These are phyloP conservation scores for Pseudomyrmex flavicornis DNA, from an alignment of 1,140 invertebrate genomes.

Conservation along the genomic window DNA sequence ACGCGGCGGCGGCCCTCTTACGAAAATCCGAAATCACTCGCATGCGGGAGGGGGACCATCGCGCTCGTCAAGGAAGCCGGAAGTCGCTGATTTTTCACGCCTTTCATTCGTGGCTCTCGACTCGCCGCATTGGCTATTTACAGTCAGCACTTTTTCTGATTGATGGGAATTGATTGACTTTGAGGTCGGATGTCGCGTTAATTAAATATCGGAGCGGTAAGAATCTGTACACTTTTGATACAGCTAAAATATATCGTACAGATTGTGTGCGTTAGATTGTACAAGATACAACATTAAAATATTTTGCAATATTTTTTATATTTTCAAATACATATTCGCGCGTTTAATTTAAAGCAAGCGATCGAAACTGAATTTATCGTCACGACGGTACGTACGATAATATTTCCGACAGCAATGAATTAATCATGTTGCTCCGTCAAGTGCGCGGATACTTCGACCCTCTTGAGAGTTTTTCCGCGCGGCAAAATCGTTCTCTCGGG, in stretches of 20 bases:
- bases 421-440: constrained; percentile 60
- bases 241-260: background rate
- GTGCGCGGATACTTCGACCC: constrained; percentile 25
- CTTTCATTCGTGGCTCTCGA: constrained; percentile 47
- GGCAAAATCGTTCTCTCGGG: constrained; percentile 20
- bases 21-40: constrained; percentile 59
- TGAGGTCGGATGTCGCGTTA: background rate
- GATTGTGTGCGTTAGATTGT: background rate
- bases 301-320: background rate
- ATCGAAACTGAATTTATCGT: constrained; percentile 30
- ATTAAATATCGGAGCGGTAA: no score
- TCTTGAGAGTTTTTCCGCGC: constrained; percentile 46
- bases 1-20: constrained; percentile 6
- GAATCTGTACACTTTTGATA: no score
- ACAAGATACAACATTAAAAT: background rate
- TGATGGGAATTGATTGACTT: background rate
- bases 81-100: constrained; percentile 71
- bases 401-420: constrained; percentile 52
- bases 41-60: constrained; percentile 50
- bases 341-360: background rate
- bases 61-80: constrained; percentile 64
- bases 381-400: background rate
- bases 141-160: constrained; percentile 2
- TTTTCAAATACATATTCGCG: no score
- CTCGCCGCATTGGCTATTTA: constrained; percentile 11